phyloP scores from a whole-genome alignment of 1,140 invertebrate species.

The Myzus persicae region DNA sequence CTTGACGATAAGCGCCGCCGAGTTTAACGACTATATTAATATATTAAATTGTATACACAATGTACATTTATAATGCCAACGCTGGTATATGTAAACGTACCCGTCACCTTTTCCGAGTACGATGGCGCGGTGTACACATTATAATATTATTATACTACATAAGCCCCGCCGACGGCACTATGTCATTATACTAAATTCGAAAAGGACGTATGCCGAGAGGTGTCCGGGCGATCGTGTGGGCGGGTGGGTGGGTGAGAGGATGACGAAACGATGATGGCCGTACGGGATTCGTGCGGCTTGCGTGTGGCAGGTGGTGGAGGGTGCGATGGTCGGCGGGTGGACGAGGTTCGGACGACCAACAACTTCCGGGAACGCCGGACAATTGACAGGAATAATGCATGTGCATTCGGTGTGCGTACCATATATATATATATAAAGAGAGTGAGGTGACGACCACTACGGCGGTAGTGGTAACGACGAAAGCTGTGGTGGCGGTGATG shows the following conservation, averaged over 20 bases:
- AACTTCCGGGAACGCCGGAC: background rate
- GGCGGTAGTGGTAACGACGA: background rate
- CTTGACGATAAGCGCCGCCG: background rate
- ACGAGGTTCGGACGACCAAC: background rate
- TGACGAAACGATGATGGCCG: background rate
- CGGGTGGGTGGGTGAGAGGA: background rate
- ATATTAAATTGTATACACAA: background rate
- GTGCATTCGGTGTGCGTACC: background rate
- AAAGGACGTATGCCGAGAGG: background rate
- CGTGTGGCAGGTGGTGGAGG: background rate
- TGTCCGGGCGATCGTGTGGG: too few species aligned
- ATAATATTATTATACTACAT: background rate
- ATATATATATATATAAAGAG: background rate
- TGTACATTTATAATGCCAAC: background rate
- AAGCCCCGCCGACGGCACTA: background rate
- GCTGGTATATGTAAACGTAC: background rate
- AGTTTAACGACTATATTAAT: background rate
- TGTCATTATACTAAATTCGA: background rate
- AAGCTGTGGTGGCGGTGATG: background rate
- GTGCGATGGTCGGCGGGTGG: background rate
- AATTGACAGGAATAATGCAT: constrained; percentile 35
- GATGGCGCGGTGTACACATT: background rate
- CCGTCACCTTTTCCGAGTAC: background rate
- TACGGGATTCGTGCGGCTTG: background rate
- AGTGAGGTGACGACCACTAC: background rate